Evolutionary conservation across 2,797 vertebrate species (phyloP), one percentile per base, ranked within the genome.

Genomic region (Girardinus metallicus): DNA sequence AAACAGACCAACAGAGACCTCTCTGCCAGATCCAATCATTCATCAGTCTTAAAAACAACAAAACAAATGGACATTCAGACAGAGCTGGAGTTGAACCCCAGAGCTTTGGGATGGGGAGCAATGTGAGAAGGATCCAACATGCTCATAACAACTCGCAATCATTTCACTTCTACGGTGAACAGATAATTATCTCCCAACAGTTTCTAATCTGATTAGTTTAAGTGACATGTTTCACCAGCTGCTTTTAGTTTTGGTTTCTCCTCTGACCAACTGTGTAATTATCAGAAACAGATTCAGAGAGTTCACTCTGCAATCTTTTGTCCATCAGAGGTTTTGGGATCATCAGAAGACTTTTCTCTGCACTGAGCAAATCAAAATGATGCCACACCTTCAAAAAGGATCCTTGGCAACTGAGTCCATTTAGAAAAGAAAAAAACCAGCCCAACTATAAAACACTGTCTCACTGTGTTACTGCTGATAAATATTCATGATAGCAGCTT

Each of bases 401-500:
- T 87, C 82, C 75, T 86, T 44, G 60, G 80, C 87, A 78, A 75
- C 81, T 86, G 16, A 47, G 83, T 88, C 83, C 79, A 82, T 46
- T 64, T 73, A 57, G 82, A 71, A 57, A 85, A 75, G 39, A 60
- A 78, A 81, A 81, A 60, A 79, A 43, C 71, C 74, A 86, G 72
- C 76, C 85, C 91, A 91, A 88, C 86, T 89, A 90, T 90, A 85
- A 92, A 90, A 91, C 86, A 80, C 87, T 60, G 80, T 82, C 91
- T 92, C 91, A 83, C 88, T 90, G 88, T 77, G 87, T 91, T 83
- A 87, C 83, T n/a, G 83, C 85, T 85, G 86, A 95, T 95, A 94
- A 95, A 96, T 96, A 96, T 95, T 95, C 93, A 96, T 94, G 88
- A 87, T 82, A 85, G 77, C 91, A 90, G 90, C 85, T 92, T 87